These are phyloP conservation scores for Pristionchus fissidentatus DNA, from an alignment of 2,888 invertebrate genomes.

Conservation along the genomic window DNA sequence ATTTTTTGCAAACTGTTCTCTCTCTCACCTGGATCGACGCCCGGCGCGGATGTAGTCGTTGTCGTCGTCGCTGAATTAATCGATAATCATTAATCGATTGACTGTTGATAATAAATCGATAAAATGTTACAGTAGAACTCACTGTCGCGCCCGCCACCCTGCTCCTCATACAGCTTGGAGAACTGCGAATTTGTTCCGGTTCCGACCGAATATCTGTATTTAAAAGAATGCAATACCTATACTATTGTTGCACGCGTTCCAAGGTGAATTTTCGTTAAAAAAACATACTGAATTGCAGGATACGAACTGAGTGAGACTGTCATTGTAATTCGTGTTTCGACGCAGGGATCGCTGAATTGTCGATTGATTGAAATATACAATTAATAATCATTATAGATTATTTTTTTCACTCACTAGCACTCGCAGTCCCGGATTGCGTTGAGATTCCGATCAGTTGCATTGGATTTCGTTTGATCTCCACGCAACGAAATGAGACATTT, in stretches of 20 bases:
- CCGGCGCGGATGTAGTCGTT: neutral
- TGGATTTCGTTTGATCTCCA: neutral
- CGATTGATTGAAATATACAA: neutral
- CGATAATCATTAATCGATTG: neutral
- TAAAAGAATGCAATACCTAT: neutral
- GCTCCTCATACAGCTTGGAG: slow-evolving; percentile 6
- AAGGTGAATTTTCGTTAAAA: neutral
- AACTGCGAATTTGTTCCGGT: slow-evolving; percentile 21
- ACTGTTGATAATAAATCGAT: neutral
- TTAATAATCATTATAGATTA: neutral
- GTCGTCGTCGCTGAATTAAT: slow-evolving; percentile 17
- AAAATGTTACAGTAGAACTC: neutral
- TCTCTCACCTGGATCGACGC: neutral
- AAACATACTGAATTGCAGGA: slow-evolving; percentile 4
- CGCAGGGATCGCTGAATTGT: slow-evolving; percentile 14
- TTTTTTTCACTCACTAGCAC: neutral
- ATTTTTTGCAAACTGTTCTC: no score
- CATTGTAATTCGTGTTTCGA: neutral
- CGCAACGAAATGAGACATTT: neutral
- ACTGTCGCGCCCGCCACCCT: slow-evolving; percentile 30
- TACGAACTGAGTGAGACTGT: slow-evolving; percentile 30
- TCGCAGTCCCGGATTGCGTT: slow-evolving; percentile 21
- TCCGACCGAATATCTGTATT: slow-evolving; percentile 13
- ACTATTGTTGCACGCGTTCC: neutral
- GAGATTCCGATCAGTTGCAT: slow-evolving; percentile 5